phyloP scores from a whole-genome alignment of 2,113 vertebrate genomes.

The Apaloderma vittatum region DNA sequence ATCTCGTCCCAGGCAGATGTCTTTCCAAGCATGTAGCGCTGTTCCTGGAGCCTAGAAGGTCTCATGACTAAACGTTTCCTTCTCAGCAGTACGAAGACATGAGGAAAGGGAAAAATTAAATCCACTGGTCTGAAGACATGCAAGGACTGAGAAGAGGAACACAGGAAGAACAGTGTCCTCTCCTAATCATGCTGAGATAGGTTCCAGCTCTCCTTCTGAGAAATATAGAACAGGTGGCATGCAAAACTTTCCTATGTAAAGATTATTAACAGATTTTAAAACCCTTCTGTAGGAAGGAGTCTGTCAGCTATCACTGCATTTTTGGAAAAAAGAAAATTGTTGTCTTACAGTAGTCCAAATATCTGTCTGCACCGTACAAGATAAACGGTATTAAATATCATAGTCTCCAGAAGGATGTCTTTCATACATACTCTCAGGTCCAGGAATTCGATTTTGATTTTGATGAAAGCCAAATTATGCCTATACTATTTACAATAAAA shows the following conservation, averaged over 20 bases:
- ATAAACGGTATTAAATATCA: neutral
- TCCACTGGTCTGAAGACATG: neutral
- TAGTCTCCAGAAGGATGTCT: neutral
- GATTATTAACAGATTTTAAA: neutral
- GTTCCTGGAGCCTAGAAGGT: neutral
- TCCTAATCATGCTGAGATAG: neutral
- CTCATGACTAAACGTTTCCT: neutral
- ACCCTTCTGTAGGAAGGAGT: neutral
- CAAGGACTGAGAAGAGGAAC: neutral
- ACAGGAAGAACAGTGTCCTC: neutral
- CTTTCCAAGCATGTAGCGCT: neutral
- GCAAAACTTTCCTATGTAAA: neutral
- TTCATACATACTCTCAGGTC: neutral
- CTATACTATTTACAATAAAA: neutral
- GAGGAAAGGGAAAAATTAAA: neutral
- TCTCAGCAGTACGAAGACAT: neutral
- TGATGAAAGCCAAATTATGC: neutral
- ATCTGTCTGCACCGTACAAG: neutral
- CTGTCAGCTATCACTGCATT: neutral
- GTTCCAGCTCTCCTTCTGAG: neutral
- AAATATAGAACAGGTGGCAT: neutral
- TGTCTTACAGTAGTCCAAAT: neutral
- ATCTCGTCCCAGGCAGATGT: neutral
- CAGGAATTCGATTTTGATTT: neutral
- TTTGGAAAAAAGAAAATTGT: neutral